Evolutionary conservation across 92 coral and sea anemone genomes (phyloP).

Genomic region (Desmophyllum pertusum): DNA sequence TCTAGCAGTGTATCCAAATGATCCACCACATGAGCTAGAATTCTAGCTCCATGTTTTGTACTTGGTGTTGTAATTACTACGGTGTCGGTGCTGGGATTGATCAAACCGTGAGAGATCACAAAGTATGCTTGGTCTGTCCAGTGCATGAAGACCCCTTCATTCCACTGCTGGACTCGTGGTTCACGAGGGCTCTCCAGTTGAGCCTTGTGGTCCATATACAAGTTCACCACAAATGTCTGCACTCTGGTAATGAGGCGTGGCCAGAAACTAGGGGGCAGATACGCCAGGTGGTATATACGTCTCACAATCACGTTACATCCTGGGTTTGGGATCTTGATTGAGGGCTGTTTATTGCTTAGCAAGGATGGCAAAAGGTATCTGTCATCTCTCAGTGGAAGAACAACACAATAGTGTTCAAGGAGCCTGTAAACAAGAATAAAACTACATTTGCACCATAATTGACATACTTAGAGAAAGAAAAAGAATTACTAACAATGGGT

Average conservation of each 20-base stretch:
- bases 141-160: constrained; percentile 68
- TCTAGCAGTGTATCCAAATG: constrained; percentile 90
- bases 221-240: constrained; percentile 62
- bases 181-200: constrained; percentile 36
- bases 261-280: constrained; percentile 88
- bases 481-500: too few relatives aligned
- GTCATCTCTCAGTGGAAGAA: constrained; percentile 70
- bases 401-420: constrained; percentile 78
- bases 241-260: constrained; percentile 78
- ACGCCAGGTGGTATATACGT: constrained; percentile 85
- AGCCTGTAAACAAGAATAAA: constrained; percentile 49
- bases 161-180: constrained; percentile 75
- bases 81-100: constrained; percentile 49
- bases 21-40: constrained; percentile 85
- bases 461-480: neutral
- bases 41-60: constrained; percentile 66
- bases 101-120: constrained; percentile 57
- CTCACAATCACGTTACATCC: constrained; percentile 39
- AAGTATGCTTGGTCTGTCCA: constrained; percentile 79
- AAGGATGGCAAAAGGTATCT: constrained; percentile 76
- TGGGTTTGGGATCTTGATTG: constrained; percentile 51
- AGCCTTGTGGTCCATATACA: constrained; percentile 43
- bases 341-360: constrained; percentile 47
- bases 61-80: constrained; percentile 79
- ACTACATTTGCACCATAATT: neutral